phyloP scores from a whole-genome alignment of 2,113 vertebrate genomes.

The Zapornia atra region DNA sequence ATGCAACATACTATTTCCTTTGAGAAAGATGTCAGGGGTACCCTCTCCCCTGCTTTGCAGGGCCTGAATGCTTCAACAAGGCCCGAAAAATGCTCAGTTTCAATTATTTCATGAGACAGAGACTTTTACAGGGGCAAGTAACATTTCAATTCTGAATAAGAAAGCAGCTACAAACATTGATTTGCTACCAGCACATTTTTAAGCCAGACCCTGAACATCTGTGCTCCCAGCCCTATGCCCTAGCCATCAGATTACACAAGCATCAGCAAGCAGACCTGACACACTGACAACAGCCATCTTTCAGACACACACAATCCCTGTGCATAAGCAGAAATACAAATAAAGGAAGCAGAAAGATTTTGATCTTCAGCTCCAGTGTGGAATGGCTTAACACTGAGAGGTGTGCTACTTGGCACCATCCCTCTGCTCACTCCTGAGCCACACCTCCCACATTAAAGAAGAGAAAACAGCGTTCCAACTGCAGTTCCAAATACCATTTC shows the following conservation, averaged over 20 bases:
- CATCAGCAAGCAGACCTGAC: neutral
- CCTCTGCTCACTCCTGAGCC: conserved; percentile 30
- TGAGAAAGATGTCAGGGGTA: neutral
- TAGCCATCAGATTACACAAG: conserved; percentile 26
- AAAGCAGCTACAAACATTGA: neutral
- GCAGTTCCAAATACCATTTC: conserved; percentile 65
- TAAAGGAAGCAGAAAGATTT: conserved; percentile 41
- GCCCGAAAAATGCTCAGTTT: neutral
- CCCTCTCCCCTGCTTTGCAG: neutral
- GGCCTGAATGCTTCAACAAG: neutral
- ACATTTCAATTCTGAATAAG: neutral
- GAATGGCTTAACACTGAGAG: conserved; percentile 3
- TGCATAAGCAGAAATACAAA: conserved; percentile 4
- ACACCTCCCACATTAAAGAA: conserved; percentile 65
- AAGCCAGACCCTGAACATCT: conserved; percentile 19
- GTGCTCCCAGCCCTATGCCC: conserved; percentile 31
- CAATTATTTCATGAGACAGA: neutral
- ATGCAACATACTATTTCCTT: neutral
- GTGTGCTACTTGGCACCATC: conserved; percentile 49
- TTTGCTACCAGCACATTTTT: neutral
- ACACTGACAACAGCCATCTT: conserved; percentile 25
- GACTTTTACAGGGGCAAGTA: neutral
- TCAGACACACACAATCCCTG: neutral
- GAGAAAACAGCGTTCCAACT: conserved; percentile 61
- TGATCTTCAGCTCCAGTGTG: neutral